Evolutionary conservation across 2,888 invertebrate genomes (phyloP), one percentile per base, ranked within the genome.

Genomic region (Platycheirus albimanus): DNA sequence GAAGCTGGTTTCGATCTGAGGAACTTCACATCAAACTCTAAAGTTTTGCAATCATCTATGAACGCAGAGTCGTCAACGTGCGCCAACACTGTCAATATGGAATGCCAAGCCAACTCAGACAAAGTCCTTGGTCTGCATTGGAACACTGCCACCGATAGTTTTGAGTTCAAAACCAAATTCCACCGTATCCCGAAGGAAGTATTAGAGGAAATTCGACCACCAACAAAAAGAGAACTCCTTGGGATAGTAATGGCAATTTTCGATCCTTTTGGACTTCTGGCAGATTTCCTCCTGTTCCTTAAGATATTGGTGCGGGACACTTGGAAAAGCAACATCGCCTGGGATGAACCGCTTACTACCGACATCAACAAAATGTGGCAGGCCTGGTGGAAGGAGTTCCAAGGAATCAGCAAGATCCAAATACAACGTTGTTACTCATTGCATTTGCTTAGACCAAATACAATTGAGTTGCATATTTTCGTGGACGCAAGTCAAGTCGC

Each of bases 101-200:
- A 75, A 38, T 43, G 17, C 1, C 63, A 74, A 52, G 20, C 47
- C 1, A 30, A 2, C 0, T 20, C 47, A n/a, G 85, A 86, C 33
- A 84, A 85, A 28, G 63, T 86, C 0, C 52, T 87, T 7, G 87
- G 86, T 0, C 72, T 87, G 54, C 77, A 52, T 19, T 86, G 87
- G 86, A 33, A 81, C 5, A 33, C 84, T 0, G 10, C 6, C 1
- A n/a, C 24, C 0, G 87, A 87, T 54, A 58, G 36, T 0, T 71
- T 87, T 2, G 69, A 45, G 0, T 85, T 79, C 36, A 13, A 71
- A 33, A 49, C 38, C 6, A 76, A 81, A 49, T 67, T 72, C 49
- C 38, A 54, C 6, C 54, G 56, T 0, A 38, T 70, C 3, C 36
- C 58, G 6, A 13, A 20, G 0, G 63, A 74, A 1, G 75, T 83